Evolutionary conservation across 2,888 invertebrate genomes (phyloP), one percentile per base, ranked within the genome.

Genomic region (Seira musarum): DNA sequence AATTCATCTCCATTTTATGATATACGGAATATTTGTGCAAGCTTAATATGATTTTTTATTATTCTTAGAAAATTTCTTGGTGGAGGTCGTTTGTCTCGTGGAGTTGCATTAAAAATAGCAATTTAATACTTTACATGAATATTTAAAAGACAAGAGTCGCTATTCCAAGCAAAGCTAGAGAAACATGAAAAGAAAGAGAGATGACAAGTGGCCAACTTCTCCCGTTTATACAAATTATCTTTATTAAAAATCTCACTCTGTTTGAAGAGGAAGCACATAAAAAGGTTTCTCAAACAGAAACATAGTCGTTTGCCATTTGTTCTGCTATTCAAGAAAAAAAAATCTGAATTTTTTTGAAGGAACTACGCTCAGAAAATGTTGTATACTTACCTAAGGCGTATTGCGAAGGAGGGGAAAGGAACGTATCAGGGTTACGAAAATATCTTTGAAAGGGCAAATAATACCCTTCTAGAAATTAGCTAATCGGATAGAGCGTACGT

Each of bases 151-250:
- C n/a, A n/a, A n/a, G n/a, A n/a, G n/a, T n/a, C n/a, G 40, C 13
- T 40, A 13, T 6, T 40, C 13, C 40, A 8, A 8, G 13, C 40
- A 40, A 40, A 40, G 13, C 40, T 40, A 40, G 6, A 40, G 13
- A 40, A 40, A 40, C 40, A 8, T 40, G 13, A 6, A 40, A 13
- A 40, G 40, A 63, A 21, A 6, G 19, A 63, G 5, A n/a, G 24
- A 17, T 64, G 24, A 30, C 64, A 64, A 25, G 64, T 22, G 30
- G 64, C 24, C 30, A 25, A 24, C 64, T 64, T 22, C 64, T 64
- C 24, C 30, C 24, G 22, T 64, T n/a, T 22, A 17, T 22, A 24
- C 2, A 24, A 8, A 15, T 64, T 64, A 64, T 64, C 64, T 64
- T 64, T 64, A 64, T 64, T 64, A 64, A 30, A 30, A 30, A 30